phyloP scores from a whole-genome alignment of 2,888 invertebrate genomes.

The Abrostola tripartita region DNA sequence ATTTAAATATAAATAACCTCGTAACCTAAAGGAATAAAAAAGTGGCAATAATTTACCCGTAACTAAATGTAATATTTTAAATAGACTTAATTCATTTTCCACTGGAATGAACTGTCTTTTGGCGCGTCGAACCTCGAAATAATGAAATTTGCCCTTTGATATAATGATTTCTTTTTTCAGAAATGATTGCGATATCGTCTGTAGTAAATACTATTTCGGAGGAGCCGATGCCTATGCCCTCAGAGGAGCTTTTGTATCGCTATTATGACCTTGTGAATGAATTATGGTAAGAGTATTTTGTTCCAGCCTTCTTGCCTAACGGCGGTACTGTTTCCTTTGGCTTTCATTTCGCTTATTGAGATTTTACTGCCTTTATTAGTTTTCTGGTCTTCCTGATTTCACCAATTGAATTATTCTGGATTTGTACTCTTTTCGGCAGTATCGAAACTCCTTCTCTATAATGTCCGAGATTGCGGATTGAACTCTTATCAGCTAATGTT shows the following conservation, averaged over 20 bases:
- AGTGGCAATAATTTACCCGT: too few species aligned
- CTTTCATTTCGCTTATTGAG: slow-evolving; percentile 38
- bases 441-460: background rate
- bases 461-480: background rate
- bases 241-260: slow-evolving; percentile 72
- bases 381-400: slow-evolving; percentile 8
- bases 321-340: slow-evolving; percentile 29
- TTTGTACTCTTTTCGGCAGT: background rate
- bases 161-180: slow-evolving; percentile 72
- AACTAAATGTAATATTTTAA: too few species aligned
- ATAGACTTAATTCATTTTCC: background rate
- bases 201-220: slow-evolving; percentile 72
- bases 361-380: slow-evolving; percentile 2
- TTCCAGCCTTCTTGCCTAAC: slow-evolving; percentile 47
- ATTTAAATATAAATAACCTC: slow-evolving; percentile 7
- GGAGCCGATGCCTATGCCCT: slow-evolving; percentile 75
- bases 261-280: slow-evolving; percentile 80
- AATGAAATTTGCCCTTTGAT: slow-evolving; percentile 14
- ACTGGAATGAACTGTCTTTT: background rate
- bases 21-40: too few species aligned
- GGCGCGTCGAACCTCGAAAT: background rate
- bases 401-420: too few species aligned
- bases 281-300: slow-evolving; percentile 74
- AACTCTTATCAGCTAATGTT: background rate
- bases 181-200: slow-evolving; percentile 80